A percentile compares a stretch with the other conserved stretches of the same genome.
Evolutionary conservation across 2,888 invertebrate genomes (phyloP).

Genomic region (Xestia sexstrigata): DNA sequence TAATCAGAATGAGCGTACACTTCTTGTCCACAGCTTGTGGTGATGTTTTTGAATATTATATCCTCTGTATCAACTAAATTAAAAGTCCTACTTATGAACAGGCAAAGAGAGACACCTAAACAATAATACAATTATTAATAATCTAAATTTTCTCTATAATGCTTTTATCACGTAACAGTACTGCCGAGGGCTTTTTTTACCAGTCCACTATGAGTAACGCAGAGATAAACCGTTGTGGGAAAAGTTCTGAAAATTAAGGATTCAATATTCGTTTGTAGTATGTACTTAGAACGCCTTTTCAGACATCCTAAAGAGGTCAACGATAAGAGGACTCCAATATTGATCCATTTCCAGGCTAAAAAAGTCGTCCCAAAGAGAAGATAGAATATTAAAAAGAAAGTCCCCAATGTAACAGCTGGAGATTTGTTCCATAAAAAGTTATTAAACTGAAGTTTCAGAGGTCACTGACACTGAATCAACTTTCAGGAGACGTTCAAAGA

Average conservation of each 20-base stretch:
- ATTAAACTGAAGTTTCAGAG: conserved; percentile 42
- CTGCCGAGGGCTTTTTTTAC: background rate
- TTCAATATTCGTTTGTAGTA: background rate
- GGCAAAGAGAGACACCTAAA: too few relatives aligned
- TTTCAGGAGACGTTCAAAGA: conserved; percentile 7
- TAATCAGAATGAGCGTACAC: background rate
- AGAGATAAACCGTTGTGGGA: background rate
- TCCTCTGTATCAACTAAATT: background rate
- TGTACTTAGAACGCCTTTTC: background rate
- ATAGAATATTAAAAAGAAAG: conserved; percentile 43
- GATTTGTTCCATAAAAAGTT: conserved; percentile 32
- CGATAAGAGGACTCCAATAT: background rate
- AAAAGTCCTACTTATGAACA: background rate
- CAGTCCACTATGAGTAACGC: background rate
- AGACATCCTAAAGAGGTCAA: background rate
- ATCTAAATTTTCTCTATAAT: too few relatives aligned
- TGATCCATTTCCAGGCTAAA: conserved; percentile 4
- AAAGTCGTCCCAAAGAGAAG: background rate
- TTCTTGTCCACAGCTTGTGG: background rate
- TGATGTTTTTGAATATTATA: background rate
- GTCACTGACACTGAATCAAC: conserved; percentile 12
- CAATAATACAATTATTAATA: too few relatives aligned
- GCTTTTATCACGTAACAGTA: background rate
- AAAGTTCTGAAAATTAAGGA: background rate
- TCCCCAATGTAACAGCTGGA: conserved; percentile 48